Evolutionary conservation across 2,797 vertebrate species (phyloP).

Genomic region (Chaenodraco wilsoni): DNA sequence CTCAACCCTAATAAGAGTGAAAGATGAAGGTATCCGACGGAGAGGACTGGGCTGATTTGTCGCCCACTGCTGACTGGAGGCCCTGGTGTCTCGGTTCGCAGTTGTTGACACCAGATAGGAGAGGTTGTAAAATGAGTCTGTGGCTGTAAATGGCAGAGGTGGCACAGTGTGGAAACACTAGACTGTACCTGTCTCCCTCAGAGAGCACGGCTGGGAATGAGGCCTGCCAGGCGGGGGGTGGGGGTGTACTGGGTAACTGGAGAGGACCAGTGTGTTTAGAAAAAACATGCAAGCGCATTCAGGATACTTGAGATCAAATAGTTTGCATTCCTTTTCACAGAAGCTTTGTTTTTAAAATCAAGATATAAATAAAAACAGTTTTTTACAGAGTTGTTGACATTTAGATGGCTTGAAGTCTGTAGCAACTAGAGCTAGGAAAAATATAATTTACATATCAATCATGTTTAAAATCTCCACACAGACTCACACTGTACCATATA

Average conservation of each 20-base stretch:
- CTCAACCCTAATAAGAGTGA: conserved; percentile 48
- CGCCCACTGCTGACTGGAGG: conserved; percentile 49
- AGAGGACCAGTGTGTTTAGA: not conserved
- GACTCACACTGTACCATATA: not conserved
- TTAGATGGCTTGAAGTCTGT: not conserved
- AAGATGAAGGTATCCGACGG: conserved; percentile 41
- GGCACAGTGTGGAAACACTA: conserved; percentile 66
- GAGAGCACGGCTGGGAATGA: conserved; percentile 24
- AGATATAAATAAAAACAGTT: conserved; percentile 2
- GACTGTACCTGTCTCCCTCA: conserved; percentile 50
- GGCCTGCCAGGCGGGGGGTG: conserved; percentile 8
- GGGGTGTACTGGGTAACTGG: not conserved
- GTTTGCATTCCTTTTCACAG: not conserved
- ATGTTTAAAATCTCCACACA: not conserved
- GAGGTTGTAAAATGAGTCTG: conserved; percentile 71
- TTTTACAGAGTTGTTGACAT: not conserved
- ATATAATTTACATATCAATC: not conserved
- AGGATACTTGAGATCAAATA: not conserved
- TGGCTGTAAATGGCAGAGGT: conserved; percentile 66
- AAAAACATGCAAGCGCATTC: conserved; percentile 12
- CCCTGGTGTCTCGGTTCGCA: conserved; percentile 55
- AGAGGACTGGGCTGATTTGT: conserved; percentile 58
- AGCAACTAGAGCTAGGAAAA: not conserved
- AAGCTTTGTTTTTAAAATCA: not conserved
- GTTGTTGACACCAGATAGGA: conserved; percentile 72